These are phyloP conservation scores for Atrina japonica DNA, from an alignment of 2,888 invertebrate genomes.

Conservation along the genomic window DNA sequence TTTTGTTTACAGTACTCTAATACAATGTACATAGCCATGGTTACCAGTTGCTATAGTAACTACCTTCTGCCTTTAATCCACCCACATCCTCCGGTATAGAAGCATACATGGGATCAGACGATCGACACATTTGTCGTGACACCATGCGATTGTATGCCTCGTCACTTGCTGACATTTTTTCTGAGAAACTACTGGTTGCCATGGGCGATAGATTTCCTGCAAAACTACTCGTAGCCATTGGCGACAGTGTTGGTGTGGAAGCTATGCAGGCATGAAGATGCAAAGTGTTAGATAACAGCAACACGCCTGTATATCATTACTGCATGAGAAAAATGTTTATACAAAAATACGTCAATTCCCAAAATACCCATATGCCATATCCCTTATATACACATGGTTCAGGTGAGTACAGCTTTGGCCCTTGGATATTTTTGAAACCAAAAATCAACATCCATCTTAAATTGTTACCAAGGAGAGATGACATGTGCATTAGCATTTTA, in stretches of 20 bases:
- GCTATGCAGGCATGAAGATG: constrained; percentile 34
- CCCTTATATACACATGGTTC: too few relatives aligned
- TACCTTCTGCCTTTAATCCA: constrained; percentile 31
- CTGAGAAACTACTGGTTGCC: neutral
- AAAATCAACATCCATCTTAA: too few relatives aligned
- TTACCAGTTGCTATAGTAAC: constrained; percentile 11
- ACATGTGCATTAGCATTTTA: too few relatives aligned
- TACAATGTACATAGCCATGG: too few relatives aligned
- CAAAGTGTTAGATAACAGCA: constrained; percentile 13
- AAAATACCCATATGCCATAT: too few relatives aligned
- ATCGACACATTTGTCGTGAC: constrained; percentile 60
- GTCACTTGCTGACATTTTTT: neutral
- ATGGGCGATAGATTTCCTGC: constrained; percentile 2
- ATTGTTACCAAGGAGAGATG: too few relatives aligned
- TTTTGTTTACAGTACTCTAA: too few relatives aligned
- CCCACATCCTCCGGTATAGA: constrained; percentile 66
- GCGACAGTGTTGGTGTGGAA: constrained; percentile 41
- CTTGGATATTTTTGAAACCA: too few relatives aligned
- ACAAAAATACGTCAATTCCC: too few relatives aligned
- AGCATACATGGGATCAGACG: constrained; percentile 70
- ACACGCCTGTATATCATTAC: neutral
- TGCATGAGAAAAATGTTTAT: neutral
- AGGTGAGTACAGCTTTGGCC: too few relatives aligned
- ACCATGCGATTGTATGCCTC: constrained; percentile 57
- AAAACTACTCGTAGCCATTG: constrained; percentile 23